Evolutionary conservation across 2,797 vertebrate species (phyloP), one percentile per base, ranked within the genome.

Genomic region (Falco berigora): DNA sequence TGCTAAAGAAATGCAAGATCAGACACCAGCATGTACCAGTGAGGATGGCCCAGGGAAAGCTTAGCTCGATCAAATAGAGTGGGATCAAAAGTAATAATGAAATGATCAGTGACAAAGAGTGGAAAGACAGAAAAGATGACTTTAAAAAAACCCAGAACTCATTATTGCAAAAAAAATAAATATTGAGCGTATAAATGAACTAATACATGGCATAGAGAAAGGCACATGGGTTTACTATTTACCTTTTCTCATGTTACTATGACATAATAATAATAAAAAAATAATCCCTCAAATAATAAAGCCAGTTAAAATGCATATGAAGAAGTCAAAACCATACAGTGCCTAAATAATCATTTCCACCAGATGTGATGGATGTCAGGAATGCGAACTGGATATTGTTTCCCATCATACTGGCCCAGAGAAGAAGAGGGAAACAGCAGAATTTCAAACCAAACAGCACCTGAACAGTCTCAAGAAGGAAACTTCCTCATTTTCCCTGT

Each of bases 351-450:
- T 4, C 2, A 16, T 25, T 24, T n/a, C 72, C 76, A 52, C 15
- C 18, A 2, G 30, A 8, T 6, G 42, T 22, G 52, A 8, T 0
- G 3, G 52, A 3, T 22, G 25, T 3, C 46, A 40, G 32, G 55
- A 69, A 3, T 2, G 12, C 0, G 1, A 5, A 0, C 0, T 18
- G 77, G 34, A 14, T 17, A 1, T 9, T 5, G 32, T 14, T 68
- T 49, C 40, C 55, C 24, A 10, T 2, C 55, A n/a, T 2, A 4
- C 1, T 0, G 2, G 30, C 15, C 75, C 14, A 7, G 5, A 47
- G 4, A n/a, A 27, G 47, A 80, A 52, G 58, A 66, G 20, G 34
- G 58, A 27, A 86, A 30, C 34, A 12, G 14, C 4, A 14, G 58
- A 49, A 61, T 22, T 66, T 13, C 64, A 72, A 61, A 21, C 20